Conservation (phyloP, 2,888 invertebrate genomes). For the Axea sp. region DNA sequence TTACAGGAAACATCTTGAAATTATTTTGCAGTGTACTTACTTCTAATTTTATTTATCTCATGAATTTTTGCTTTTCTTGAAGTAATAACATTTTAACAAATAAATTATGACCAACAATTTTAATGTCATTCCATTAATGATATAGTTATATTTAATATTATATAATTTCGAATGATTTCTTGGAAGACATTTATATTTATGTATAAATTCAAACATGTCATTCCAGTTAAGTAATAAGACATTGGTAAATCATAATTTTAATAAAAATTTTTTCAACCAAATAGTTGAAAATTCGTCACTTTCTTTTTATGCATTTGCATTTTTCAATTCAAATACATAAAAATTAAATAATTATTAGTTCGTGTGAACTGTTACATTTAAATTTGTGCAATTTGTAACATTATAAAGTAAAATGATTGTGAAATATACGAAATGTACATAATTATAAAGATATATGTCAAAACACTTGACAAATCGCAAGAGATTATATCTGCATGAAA, state of each 20-base stretch:
- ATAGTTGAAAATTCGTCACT: conserved; percentile 6
- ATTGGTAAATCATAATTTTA: no score
- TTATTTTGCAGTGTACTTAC: neutral
- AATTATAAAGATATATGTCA: conserved; percentile 15
- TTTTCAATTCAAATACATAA: no score
- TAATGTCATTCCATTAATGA: neutral
- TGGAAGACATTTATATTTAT: conserved; percentile 4
- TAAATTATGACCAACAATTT: neutral
- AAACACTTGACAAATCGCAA: conserved; percentile 8
- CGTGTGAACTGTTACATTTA: no score
- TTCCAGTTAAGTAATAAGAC: conserved; percentile 14
- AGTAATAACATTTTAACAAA: neutral
- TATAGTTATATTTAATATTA: conserved; percentile 12
- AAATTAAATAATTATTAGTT: no score
- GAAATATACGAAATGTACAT: neutral
- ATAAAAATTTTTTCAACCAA: no score
- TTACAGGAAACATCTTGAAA: no score
- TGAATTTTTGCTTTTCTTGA: no score
- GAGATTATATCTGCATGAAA: conserved; percentile 14
- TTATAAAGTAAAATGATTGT: neutral
- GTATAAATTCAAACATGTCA: conserved; percentile 9
- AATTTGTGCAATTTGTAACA: no score
- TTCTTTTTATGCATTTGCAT: no score
- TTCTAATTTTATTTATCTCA: no score
- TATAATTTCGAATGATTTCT: conserved; percentile 8